These are phyloP conservation scores for Catharus fuscescens DNA, from an alignment of 2,113 vertebrate genomes.

Conservation along the genomic window DNA sequence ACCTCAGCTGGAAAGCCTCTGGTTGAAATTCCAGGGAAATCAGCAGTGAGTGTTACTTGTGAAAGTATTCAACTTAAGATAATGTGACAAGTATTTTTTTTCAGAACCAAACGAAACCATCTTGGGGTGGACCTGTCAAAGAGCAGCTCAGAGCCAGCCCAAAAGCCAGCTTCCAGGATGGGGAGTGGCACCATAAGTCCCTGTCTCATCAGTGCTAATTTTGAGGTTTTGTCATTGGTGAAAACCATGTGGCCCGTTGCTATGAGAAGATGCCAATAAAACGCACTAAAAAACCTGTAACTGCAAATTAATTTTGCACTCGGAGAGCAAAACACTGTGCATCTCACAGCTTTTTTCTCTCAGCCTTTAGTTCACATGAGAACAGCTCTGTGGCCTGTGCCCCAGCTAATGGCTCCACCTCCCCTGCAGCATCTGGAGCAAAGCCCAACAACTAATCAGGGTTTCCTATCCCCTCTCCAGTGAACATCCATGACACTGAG, in stretches of 20 bases:
- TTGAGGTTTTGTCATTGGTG: background rate
- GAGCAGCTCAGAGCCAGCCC: background rate
- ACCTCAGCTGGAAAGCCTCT: background rate
- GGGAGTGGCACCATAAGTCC: background rate
- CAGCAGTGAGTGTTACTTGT: background rate
- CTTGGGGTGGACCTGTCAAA: background rate
- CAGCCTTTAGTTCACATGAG: background rate
- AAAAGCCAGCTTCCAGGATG: background rate
- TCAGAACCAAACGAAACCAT: background rate
- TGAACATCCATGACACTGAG: background rate
- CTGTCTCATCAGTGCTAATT: background rate
- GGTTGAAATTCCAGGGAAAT: background rate
- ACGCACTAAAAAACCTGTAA: background rate
- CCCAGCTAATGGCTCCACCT: background rate
- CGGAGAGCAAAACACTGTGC: background rate
- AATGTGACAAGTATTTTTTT: background rate
- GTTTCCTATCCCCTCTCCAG: background rate
- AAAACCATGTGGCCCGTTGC: background rate
- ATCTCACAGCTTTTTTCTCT: background rate
- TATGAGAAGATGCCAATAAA: background rate
- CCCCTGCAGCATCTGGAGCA: background rate
- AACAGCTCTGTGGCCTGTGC: background rate
- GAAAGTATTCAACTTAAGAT: background rate
- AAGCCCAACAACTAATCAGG: background rate
- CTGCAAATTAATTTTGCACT: background rate